A percentile compares a stretch with the other conserved stretches of the same genome.
phyloP scores from a whole-genome alignment of 2,888 invertebrate genomes.

The Agapetus fuscipes region DNA sequence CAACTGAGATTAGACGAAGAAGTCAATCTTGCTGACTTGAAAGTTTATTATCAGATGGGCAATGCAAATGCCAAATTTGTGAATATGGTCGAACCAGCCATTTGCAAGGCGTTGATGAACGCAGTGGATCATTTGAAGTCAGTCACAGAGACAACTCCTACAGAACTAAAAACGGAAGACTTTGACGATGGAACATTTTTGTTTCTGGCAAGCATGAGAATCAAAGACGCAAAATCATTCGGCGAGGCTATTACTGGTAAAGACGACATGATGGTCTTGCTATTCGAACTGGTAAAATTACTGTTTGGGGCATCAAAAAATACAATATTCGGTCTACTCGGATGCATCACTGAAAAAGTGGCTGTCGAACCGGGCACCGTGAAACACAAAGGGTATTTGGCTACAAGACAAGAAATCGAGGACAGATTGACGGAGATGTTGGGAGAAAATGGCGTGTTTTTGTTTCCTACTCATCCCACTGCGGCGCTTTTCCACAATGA shows the following conservation, averaged over 20 bases:
- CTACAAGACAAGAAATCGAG: conserved; percentile 53
- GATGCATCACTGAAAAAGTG: conserved; percentile 55
- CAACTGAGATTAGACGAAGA: conserved; percentile 54
- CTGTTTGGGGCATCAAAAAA: conserved; percentile 65
- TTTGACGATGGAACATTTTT: conserved; percentile 57
- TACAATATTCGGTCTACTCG: conserved; percentile 70
- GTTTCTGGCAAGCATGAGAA: conserved; percentile 67
- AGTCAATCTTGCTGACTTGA: conserved; percentile 56
- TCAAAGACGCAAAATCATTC: conserved; percentile 51
- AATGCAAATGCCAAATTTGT: conserved; percentile 62
- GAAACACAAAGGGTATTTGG: conserved; percentile 48
- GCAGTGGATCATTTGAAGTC: conserved; percentile 51
- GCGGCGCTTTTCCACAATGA: conserved; percentile 85
- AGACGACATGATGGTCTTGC: conserved; percentile 49
- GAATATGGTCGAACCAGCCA: conserved; percentile 65
- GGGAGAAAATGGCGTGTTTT: conserved; percentile 75
- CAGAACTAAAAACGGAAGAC: conserved; percentile 48
- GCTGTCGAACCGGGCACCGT: conserved; percentile 49
- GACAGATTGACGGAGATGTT: conserved; percentile 58
- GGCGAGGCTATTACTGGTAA: conserved; percentile 56
- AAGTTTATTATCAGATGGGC: conserved; percentile 73
- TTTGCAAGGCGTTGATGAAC: conserved; percentile 54
- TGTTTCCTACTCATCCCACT: conserved; percentile 85
- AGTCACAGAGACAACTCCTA: conserved; percentile 49
- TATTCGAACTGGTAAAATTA: conserved; percentile 65